These are phyloP conservation scores for Euspilapteryx auroguttella DNA, from an alignment of 2,888 invertebrate genomes.

Conservation along the genomic window DNA sequence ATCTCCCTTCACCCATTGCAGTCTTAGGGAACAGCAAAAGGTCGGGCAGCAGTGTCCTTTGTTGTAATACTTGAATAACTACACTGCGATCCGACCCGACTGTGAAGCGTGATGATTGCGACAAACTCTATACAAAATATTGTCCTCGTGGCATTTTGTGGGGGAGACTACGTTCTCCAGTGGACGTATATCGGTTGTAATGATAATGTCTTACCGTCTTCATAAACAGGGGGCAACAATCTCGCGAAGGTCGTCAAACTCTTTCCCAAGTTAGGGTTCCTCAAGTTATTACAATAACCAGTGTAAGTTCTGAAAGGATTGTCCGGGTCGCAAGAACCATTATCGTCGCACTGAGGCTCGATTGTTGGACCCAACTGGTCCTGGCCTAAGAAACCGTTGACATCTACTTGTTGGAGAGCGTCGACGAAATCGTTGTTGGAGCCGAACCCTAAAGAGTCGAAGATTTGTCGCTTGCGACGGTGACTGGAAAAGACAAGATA, in stretches of 20 bases:
- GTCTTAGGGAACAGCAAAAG: too few relatives aligned
- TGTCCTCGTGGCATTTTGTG: too few relatives aligned
- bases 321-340: slow-evolving; percentile 70
- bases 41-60: too few relatives aligned
- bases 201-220: slow-evolving; percentile 72
- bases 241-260: slow-evolving; percentile 84
- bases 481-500: slow-evolving; percentile 20
- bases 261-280: slow-evolving; percentile 81
- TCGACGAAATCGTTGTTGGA: slow-evolving; percentile 70
- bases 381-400: slow-evolving; percentile 68
- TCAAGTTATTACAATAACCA: slow-evolving; percentile 86
- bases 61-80: too few relatives aligned
- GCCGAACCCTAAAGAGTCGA: slow-evolving; percentile 54
- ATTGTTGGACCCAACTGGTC: slow-evolving; percentile 62
- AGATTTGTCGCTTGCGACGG: slow-evolving; percentile 73
- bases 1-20: too few relatives aligned
- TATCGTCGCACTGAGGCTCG: slow-evolving; percentile 73
- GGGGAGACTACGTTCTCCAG: too few relatives aligned
- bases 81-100: too few relatives aligned
- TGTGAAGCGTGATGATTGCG: too few relatives aligned
- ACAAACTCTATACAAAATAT: too few relatives aligned
- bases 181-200: too few relatives aligned
- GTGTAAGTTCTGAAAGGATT: slow-evolving; percentile 74
- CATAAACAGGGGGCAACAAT: slow-evolving; percentile 82
- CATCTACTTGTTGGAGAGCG: slow-evolving; percentile 77